Evolutionary conservation across 2,113 vertebrate species (phyloP).

Genomic region (Toxostoma redivivum): DNA sequence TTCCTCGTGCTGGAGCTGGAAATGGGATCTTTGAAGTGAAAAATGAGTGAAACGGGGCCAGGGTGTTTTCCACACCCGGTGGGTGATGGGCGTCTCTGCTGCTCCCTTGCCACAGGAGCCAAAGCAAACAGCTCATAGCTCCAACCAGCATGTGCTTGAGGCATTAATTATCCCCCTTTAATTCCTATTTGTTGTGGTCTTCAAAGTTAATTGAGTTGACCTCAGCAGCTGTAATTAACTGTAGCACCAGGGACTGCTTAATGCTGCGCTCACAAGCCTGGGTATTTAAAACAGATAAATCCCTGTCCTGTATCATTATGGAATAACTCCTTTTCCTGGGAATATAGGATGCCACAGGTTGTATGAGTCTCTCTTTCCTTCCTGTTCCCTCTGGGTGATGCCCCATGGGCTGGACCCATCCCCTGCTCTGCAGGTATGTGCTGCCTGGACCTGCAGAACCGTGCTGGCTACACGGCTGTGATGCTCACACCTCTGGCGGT

Average conservation of each 20-base stretch:
- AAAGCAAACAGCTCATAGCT: neutral
- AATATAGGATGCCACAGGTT: neutral
- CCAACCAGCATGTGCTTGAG: neutral
- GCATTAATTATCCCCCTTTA: neutral
- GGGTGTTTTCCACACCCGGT: fast-evolving
- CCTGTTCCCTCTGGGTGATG: neutral
- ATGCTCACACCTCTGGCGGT: slow-evolving; percentile 92
- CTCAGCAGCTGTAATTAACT: neutral
- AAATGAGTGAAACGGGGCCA: neutral
- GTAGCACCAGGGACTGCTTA: neutral
- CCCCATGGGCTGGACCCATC: fast-evolving
- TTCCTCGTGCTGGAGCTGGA: neutral
- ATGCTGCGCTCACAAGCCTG: neutral
- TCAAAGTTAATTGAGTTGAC: neutral
- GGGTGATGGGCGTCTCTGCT: neutral
- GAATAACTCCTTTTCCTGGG: neutral
- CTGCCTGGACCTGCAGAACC: slow-evolving; percentile 88
- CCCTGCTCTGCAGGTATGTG: slow-evolving; percentile 63
- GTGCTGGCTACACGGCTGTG: slow-evolving; percentile 91
- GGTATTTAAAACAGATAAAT: neutral
- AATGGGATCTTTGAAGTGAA: neutral
- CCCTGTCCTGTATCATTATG: fast-evolving
- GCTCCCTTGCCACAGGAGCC: neutral
- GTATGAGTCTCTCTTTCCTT: neutral
- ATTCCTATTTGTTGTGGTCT: neutral